A percentile compares a stretch with the other conserved stretches of the same genome.
These are phyloP conservation scores for Calliopum simillimum DNA, from an alignment of 2,888 invertebrate species.

Conservation along the genomic window DNA sequence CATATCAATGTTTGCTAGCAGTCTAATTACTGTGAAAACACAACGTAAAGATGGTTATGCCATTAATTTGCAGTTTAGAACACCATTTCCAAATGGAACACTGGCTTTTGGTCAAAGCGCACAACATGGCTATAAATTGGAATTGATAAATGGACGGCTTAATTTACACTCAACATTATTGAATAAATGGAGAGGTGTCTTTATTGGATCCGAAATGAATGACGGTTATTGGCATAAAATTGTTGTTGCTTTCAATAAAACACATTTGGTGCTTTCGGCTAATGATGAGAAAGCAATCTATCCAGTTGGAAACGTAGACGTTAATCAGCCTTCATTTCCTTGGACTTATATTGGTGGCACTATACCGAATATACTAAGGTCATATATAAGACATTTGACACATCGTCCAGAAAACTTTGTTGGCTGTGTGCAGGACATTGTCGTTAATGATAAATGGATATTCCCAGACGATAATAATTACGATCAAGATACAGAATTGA, in stretches of 20 bases:
- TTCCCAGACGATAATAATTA: constrained; percentile 64
- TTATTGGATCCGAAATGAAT: constrained; percentile 85
- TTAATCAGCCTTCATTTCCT: constrained; percentile 86
- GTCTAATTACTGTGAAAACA: constrained; percentile 82
- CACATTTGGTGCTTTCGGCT: constrained; percentile 86
- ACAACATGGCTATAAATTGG: constrained; percentile 82
- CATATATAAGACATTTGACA: constrained; percentile 71
- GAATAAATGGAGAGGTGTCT: constrained; percentile 92
- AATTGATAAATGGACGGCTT: constrained; percentile 82
- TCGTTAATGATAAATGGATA: constrained; percentile 87
- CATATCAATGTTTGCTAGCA: constrained; percentile 82
- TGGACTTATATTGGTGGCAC: constrained; percentile 86
- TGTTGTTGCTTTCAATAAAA: constrained; percentile 90
- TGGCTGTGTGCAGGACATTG: constrained; percentile 93
- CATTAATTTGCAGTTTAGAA: constrained; percentile 89
- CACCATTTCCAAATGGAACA: constrained; percentile 87
- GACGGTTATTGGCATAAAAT: constrained; percentile 90
- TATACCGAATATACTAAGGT: constrained; percentile 77
- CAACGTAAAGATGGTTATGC: constrained; percentile 89
- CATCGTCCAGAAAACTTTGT: constrained; percentile 85
- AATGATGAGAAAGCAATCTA: constrained; percentile 95
- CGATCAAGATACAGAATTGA: constrained; percentile 60
- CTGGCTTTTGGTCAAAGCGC: constrained; percentile 82
- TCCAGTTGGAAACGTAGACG: constrained; percentile 84
- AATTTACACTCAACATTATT: constrained; percentile 88